Base-by-base conservation (phyloP, 2,113 vertebrate genomes). In the Peromyscus maniculatus region DNA sequence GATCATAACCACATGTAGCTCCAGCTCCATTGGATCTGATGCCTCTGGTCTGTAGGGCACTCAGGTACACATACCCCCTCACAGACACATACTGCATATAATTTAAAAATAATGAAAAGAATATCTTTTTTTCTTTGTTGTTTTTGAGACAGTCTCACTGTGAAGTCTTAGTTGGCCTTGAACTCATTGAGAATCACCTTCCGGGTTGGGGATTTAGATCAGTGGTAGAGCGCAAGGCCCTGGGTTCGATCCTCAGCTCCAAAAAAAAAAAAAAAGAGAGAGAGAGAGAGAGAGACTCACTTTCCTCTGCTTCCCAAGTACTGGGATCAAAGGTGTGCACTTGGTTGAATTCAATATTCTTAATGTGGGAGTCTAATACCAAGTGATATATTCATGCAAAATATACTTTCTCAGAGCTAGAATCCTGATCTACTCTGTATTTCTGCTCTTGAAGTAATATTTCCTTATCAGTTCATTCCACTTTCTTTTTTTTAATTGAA, bases 381-480 rank as follows among this genome's bases (percentile, higher is more conserved):
- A 97, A 91, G 64, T 69, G 88, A 75, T 79, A 0, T 75, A 43
- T 97, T 91, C 79, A 77, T 91, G 3, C 24, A 96, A 74, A 94
- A 96, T 90, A 31, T 59, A 39, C 55, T 96, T 96, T 93, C 82
- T 9, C 26, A 88, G 87, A 93, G 87, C 62, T 22, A 39, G 55
- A 95, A 77, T 59, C n/a, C 13, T 6, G 39, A 13, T 89, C 19
- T 64, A 7, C 39, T 95, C 19, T 92, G 28, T 88, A 96, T 93
- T 96, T 94, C 39, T 96, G 88, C 33, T 84, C 75, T 97, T 55
- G 87, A 64, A 74, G 87, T 82, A 77, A 91, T n/a, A 31, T 93
- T 93, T 92, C 46, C 43, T 91, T 92, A 83, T 94, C 22, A 92
- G 1, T 31, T 97, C 22, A 74, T 86, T 95, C 26, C 28, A 71